These are phyloP conservation scores for Drosophila subquinaria DNA, from an alignment of 2,888 invertebrate species.

Conservation along the genomic window DNA sequence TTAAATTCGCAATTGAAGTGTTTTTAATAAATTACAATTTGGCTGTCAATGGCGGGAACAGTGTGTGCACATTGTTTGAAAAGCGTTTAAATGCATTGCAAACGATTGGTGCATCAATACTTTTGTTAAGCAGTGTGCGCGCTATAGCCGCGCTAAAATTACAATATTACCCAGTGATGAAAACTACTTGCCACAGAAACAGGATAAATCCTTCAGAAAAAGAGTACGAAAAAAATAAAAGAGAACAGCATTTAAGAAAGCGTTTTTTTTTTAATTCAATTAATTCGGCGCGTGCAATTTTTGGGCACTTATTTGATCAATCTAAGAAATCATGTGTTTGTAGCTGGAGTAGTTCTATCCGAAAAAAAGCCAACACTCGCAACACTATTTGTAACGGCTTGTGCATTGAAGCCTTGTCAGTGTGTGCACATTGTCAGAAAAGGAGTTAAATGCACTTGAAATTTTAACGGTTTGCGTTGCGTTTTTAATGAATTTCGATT, in stretches of 20 bases:
- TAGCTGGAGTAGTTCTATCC: neutral
- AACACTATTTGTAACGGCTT: neutral
- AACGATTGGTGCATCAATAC: neutral
- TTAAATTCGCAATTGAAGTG: neutral
- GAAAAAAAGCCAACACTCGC: neutral
- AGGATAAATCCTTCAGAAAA: neutral
- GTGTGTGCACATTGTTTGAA: neutral
- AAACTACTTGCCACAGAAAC: neutral
- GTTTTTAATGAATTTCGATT: neutral
- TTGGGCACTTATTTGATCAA: no score
- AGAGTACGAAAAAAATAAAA: neutral
- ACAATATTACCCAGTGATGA: neutral
- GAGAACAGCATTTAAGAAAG: no score
- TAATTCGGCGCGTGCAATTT: no score
- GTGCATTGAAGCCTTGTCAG: neutral
- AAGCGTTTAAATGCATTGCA: no score
- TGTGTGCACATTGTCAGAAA: neutral
- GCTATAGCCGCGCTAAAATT: neutral
- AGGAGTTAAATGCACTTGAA: neutral
- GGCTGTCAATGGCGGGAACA: neutral
- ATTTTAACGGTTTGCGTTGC: conserved; percentile 8
- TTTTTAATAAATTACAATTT: neutral
- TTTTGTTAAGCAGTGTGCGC: neutral
- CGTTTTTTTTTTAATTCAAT: no score
- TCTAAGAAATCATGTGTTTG: no score